These are phyloP conservation scores for Strongylocentrotus purpuratus DNA, from an alignment of 35 echinoderm and acorn worm species.

Conservation along the genomic window DNA sequence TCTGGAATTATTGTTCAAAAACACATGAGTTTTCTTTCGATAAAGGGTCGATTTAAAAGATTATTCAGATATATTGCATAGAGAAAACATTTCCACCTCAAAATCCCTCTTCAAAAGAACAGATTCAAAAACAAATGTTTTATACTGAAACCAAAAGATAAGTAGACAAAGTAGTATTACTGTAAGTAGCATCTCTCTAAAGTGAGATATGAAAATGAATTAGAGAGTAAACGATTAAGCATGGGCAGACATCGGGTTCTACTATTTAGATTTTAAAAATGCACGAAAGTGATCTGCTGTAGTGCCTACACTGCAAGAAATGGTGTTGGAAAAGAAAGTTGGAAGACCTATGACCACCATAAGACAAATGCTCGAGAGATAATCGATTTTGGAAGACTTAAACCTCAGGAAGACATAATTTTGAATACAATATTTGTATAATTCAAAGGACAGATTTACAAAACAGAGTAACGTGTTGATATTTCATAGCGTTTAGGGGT, in stretches of 20 bases:
- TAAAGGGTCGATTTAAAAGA: background rate
- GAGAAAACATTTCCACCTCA: background rate
- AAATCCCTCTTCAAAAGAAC: background rate
- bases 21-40: background rate
- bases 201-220: background rate
- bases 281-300: background rate
- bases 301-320: background rate
- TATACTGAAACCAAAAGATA: background rate
- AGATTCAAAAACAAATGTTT: background rate
- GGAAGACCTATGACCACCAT: background rate
- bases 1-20: too few relatives aligned
- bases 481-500: too few relatives aligned
- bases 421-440: background rate
- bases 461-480: background rate
- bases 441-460: background rate
- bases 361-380: background rate
- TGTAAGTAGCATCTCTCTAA: background rate
- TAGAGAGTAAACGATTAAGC: background rate
- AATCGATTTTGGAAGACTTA: background rate
- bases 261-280: background rate
- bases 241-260: too few relatives aligned
- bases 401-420: background rate
- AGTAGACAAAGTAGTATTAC: background rate
- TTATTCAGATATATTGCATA: background rate
- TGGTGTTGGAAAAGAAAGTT: background rate